Evolutionary conservation across 2,797 vertebrate genomes (phyloP), one percentile per base, ranked within the genome.

Genomic region (Rhinogobio ventralis): DNA sequence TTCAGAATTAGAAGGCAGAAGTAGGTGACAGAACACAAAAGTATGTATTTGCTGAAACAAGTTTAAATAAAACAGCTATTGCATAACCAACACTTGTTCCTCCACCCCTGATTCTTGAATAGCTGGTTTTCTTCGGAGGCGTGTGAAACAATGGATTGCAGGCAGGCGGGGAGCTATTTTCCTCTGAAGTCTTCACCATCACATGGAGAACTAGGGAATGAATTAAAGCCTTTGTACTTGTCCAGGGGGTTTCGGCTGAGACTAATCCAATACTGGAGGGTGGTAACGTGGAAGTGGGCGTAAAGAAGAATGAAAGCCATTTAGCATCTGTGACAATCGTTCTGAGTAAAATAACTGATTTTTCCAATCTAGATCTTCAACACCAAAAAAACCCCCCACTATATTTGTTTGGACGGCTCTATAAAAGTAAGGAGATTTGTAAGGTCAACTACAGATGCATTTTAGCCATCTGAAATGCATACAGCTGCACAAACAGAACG

Each of bases 281-380:
- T 89, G 90, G 87, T 88, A 84, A 75, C 87, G 86, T 90, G 51
- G 23, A 55, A 14, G 55, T 82, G 82, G 85, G 88, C 71, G 78
- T 73, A 36, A 83, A 72, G 45, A 72, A 46, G 82, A 89, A 75
- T 74, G 85, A 85, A 86, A 78, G 86, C 83, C 62, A 89, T 89
- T 89, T 89, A 80, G 78, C 33, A 83, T 62, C 15, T 33, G 73
- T 7, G 28, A 53, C 30, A 13, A 23, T 45, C 1, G 30, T 19
- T 57, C 77, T 19, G 36, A 23, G 20, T 39, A 20, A 55, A 20
- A n/a, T 1, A 39, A 19, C 39, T 0, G 76, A 66, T 49, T 49
- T 95, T 96, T 28, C 96, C 96, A 74, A 99, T 97, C 93, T 95
- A 64, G 6, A 64, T 64, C 28, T 30, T 64, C 7, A 6, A 64